These are phyloP conservation scores for Gymnopithys bicolor DNA, from an alignment of 2,797 vertebrate species.

Conservation along the genomic window DNA sequence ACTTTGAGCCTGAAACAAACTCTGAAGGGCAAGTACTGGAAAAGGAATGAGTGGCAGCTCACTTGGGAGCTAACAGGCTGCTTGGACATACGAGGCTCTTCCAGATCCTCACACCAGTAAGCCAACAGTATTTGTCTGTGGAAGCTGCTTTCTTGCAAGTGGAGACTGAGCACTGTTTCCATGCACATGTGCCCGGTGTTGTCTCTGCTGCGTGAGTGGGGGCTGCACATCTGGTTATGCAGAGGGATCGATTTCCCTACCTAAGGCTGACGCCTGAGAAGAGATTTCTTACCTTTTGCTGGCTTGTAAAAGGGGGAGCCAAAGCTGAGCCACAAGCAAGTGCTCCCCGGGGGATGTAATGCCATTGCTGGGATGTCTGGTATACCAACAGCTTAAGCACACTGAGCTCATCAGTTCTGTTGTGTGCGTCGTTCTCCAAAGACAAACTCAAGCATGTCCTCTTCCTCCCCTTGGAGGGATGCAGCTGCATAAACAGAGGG, in stretches of 20 bases:
- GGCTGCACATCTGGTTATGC: neutral
- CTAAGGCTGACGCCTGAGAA: neutral
- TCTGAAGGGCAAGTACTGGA: neutral
- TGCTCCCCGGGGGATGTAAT: neutral
- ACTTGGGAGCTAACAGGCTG: neutral
- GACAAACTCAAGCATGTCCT: neutral
- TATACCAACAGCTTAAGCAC: neutral
- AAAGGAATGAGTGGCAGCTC: neutral
- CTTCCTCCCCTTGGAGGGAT: neutral
- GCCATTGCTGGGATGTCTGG: neutral
- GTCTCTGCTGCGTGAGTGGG: neutral
- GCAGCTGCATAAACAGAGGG: neutral
- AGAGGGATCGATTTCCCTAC: neutral
- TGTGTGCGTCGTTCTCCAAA: neutral
- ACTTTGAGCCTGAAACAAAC: neutral
- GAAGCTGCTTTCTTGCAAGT: neutral
- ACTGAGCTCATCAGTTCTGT: neutral
- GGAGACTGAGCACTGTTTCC: neutral
- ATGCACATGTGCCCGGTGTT: neutral
- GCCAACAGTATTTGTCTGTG: neutral
- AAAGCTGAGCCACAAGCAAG: neutral
- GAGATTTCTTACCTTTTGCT: neutral
- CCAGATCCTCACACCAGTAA: neutral
- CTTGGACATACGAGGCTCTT: neutral
- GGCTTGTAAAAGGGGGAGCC: neutral